Percentiles rank a stretch among this genome's conserved stretches.
These are phyloP conservation scores for Phrynosoma blainvillii DNA, from an alignment of 2,113 vertebrate genomes.

Conservation along the genomic window DNA sequence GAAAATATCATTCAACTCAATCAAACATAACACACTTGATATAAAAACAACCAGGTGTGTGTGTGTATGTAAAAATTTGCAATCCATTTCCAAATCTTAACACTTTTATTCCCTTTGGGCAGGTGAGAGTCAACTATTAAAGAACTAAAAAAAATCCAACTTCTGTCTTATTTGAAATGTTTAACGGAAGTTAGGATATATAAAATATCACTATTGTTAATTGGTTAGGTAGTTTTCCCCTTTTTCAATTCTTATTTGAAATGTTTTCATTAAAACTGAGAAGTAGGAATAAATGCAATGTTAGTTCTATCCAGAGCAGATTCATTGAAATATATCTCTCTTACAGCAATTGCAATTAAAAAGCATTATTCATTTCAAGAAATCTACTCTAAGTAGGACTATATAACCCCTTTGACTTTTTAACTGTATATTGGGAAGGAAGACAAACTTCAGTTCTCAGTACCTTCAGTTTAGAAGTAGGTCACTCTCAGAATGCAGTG, in stretches of 20 bases:
- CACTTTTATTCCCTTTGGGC: conserved; percentile 34
- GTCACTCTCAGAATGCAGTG: not conserved
- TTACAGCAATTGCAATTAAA: too few relatives aligned
- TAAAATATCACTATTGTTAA: too few relatives aligned
- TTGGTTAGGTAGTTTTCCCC: too few relatives aligned
- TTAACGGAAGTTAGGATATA: not conserved
- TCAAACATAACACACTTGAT: conserved; percentile 28
- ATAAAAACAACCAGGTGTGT: not conserved
- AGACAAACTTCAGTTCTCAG: conserved; percentile 47
- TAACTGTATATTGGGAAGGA: conserved; percentile 58
- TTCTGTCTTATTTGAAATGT: conserved; percentile 55
- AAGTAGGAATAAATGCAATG: not conserved
- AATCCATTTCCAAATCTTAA: conserved; percentile 19
- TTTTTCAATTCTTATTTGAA: conserved; percentile 49
- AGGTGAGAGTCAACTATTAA: conserved; percentile 41
- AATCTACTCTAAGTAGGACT: too few relatives aligned
- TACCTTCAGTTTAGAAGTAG: conserved; percentile 1
- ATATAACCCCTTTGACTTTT: conserved; percentile 50
- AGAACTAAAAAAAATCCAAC: conserved; percentile 47
- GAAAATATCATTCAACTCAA: conserved; percentile 56
- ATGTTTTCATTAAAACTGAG: conserved; percentile 65
- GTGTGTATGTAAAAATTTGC: not conserved
- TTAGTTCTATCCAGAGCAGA: too few relatives aligned
- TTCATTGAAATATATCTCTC: too few relatives aligned
- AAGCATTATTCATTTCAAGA: too few relatives aligned